Conservation (phyloP, 2,888 invertebrate genomes). For the Dioctria rufipes region DNA sequence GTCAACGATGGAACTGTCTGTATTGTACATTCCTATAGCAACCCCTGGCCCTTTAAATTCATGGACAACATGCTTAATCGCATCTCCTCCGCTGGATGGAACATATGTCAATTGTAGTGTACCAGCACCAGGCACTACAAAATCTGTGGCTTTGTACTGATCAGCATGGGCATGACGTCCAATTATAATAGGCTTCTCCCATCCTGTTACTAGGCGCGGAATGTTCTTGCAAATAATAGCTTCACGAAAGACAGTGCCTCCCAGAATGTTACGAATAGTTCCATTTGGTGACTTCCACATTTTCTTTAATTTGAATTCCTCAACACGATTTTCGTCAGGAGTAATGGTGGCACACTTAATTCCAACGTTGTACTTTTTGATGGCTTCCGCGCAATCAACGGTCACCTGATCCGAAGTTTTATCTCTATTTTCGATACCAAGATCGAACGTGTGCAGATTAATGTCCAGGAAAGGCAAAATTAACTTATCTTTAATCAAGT, state of each 20-base stretch:
- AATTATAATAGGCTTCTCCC: conserved; percentile 97
- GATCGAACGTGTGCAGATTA: conserved; percentile 93
- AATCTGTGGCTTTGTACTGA: conserved; percentile 98
- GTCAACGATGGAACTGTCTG: conserved; percentile 91
- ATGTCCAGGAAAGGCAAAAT: conserved; percentile 97
- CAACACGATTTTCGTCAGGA: conserved; percentile 96
- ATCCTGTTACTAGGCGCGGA: conserved; percentile 93
- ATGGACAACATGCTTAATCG: conserved; percentile 83
- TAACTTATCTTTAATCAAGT: conserved; percentile 96
- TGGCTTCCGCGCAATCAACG: conserved; percentile 95
- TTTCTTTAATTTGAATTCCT: conserved; percentile 88
- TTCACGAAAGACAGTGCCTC: conserved; percentile 83
- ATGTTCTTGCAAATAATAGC: conserved; percentile 94
- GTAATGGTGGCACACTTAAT: conserved; percentile 99
- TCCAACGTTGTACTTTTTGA: conserved; percentile 97
- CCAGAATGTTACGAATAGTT: conserved; percentile 89
- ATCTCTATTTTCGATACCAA: conserved; percentile 96
- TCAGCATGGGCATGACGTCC: conserved; percentile 99
- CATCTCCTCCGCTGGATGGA: conserved; percentile 75
- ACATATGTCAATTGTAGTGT: conserved; percentile 89
- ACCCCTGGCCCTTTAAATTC: conserved; percentile 92
- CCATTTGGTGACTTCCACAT: conserved; percentile 96
- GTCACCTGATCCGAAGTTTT: conserved; percentile 96
- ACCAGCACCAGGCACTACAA: conserved; percentile 93
- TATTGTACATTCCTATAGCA: conserved; percentile 96